These are phyloP conservation scores for Lutraria lutraria DNA, from an alignment of 2,888 invertebrate genomes.

Conservation along the genomic window DNA sequence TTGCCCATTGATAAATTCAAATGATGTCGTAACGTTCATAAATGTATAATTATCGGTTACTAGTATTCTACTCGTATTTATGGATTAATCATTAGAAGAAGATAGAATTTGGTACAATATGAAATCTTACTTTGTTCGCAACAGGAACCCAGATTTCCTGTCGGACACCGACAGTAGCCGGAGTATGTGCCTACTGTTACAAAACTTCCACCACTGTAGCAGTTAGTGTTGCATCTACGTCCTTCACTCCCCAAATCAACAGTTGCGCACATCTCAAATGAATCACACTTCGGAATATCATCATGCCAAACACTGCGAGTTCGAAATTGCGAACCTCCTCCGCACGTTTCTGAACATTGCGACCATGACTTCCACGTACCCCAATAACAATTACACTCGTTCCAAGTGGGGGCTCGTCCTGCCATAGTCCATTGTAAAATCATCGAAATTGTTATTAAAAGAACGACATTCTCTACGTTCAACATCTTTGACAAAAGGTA, in stretches of 20 bases:
- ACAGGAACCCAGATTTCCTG: conserved; percentile 16
- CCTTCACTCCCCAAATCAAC: background rate
- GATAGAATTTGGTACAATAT: background rate
- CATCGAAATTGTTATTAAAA: background rate
- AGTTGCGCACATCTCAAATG: background rate
- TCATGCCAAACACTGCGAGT: background rate
- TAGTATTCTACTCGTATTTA: background rate
- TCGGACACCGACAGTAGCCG: background rate
- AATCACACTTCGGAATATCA: background rate
- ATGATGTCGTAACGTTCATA: background rate
- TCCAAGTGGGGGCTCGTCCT: conserved; percentile 9
- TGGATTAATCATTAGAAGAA: background rate
- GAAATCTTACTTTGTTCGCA: conserved; percentile 28
- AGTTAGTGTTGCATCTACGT: background rate
- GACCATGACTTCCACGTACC: background rate
- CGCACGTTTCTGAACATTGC: background rate
- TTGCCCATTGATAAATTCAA: no score
- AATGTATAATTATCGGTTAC: background rate
- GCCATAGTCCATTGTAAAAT: background rate
- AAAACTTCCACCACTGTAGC: background rate
- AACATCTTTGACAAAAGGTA: no score
- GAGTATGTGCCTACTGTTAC: background rate
- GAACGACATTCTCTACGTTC: no score
- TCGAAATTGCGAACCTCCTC: background rate
- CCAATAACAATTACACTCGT: conserved; percentile 5